These are phyloP conservation scores for Cataglyphis cursor DNA, from an alignment of 2,888 invertebrate species.

Conservation along the genomic window DNA sequence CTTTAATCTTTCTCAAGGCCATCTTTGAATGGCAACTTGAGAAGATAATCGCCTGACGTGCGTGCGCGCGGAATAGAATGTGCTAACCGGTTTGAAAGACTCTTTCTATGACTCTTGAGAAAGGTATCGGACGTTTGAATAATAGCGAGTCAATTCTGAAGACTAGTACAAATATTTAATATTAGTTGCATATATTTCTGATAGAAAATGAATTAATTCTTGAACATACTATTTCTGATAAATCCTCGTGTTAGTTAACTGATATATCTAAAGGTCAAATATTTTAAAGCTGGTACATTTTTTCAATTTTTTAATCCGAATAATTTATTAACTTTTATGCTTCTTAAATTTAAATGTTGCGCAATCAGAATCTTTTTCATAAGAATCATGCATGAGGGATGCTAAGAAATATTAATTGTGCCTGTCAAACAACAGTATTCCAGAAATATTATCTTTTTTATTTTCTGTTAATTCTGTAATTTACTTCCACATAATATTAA, in stretches of 20 bases:
- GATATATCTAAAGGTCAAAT: not conserved
- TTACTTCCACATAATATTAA: not conserved
- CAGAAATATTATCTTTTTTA: not conserved
- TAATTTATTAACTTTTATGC: not conserved
- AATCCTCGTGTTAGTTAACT: not conserved
- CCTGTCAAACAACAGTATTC: not conserved
- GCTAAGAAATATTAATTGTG: not conserved
- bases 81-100: constrained; percentile 30
- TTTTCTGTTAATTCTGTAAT: not conserved
- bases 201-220: not conserved
- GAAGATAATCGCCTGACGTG: constrained; percentile 26
- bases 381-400: not conserved
- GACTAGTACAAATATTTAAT: not conserved
- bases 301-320: not conserved
- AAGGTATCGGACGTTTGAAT: not conserved
- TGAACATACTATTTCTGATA: not conserved
- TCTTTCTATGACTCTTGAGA: not conserved
- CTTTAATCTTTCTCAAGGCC: constrained; percentile 3
- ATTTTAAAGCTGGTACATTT: not conserved
- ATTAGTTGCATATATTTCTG: not conserved
- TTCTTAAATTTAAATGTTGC: not conserved
- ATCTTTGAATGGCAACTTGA: not conserved
- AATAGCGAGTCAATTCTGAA: not conserved
- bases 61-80: constrained; percentile 4
- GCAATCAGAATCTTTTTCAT: not conserved